phyloP scores from a whole-genome alignment of 2,888 invertebrate genomes.

The Apeira syringaria region DNA sequence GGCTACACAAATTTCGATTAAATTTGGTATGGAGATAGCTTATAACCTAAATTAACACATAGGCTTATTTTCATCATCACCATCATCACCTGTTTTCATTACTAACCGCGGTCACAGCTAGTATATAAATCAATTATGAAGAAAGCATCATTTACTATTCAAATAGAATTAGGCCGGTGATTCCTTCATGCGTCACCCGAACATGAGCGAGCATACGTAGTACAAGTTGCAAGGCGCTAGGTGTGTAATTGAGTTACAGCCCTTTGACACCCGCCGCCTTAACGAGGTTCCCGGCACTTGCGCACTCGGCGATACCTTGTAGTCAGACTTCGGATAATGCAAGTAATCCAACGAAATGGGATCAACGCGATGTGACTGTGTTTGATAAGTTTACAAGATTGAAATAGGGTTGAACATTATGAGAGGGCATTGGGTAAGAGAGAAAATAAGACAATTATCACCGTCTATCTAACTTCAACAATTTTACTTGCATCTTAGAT shows the following conservation, averaged over 20 bases:
- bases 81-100: too few relatives aligned
- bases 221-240: conserved; percentile 31
- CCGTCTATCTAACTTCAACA: too few relatives aligned
- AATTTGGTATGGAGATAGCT: too few relatives aligned
- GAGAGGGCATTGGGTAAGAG: neutral
- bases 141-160: conserved; percentile 15
- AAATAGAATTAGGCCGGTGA: conserved; percentile 24
- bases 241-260: conserved; percentile 79
- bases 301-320: conserved; percentile 26
- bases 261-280: conserved; percentile 79
- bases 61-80: too few relatives aligned
- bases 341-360: conserved; percentile 25
- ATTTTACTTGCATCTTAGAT: too few relatives aligned
- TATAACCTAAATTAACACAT: too few relatives aligned
- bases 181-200: conserved; percentile 6
- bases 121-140: too few relatives aligned
- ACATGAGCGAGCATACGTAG: neutral
- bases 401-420: neutral
- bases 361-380: conserved; percentile 22
- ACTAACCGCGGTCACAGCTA: too few relatives aligned
- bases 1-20: too few relatives aligned
- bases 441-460: neutral
- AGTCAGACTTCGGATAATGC: conserved; percentile 19
- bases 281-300: conserved; percentile 76
- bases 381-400: conserved; percentile 25